Evolutionary conservation across 1,140 invertebrate species (phyloP), one percentile per base, ranked within the genome.

Genomic region (Gerris buenoi): DNA sequence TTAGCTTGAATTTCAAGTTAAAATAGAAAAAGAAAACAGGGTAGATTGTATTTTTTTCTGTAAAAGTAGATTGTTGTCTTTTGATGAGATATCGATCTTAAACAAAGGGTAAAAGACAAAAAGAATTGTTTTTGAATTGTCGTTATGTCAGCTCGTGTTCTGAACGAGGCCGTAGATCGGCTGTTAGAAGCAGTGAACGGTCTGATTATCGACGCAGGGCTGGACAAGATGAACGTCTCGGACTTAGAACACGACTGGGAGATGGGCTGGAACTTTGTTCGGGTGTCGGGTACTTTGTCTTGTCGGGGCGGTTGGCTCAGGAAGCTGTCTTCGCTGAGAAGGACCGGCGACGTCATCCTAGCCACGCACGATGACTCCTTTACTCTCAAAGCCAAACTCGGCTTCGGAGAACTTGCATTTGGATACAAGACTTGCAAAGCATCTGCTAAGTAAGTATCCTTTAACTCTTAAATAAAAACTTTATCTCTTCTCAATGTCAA

Each of bases 201-300:
- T 5, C 15, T 60, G 22, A 22, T 60, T 25, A 25, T 22, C 5
- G 58, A 60, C 15, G 23, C 15, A 14, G 22, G 22, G 10, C 5
- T 60, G 22, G 23, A 60, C 23, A 3, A 60, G 3, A 60, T 25
- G 15, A 25, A 60, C 5, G 58, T 60, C 10, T 15, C 58, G 3
- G 58, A 60, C 23, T 15, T 60, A 5, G 58, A 60, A 22, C 23
- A 60, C 23, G 15, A 15, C 5, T 60, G 58, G 58, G 58, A 60
- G 23, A 60, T 60, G 58, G 58, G 58, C 23, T 60, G 58, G 58
- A 60, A 60, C 23, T 60, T 60, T 22, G 58, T 60, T 15, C 58
- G 58, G 3, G 58, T 60, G 10, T 60, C 58, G 3, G 58, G 58
- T 60, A 60, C 58, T 22, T 5, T 60, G 10, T 5, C 3, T 5